phyloP scores from a whole-genome alignment of 2,113 vertebrate species.

The Gavialis gangeticus region DNA sequence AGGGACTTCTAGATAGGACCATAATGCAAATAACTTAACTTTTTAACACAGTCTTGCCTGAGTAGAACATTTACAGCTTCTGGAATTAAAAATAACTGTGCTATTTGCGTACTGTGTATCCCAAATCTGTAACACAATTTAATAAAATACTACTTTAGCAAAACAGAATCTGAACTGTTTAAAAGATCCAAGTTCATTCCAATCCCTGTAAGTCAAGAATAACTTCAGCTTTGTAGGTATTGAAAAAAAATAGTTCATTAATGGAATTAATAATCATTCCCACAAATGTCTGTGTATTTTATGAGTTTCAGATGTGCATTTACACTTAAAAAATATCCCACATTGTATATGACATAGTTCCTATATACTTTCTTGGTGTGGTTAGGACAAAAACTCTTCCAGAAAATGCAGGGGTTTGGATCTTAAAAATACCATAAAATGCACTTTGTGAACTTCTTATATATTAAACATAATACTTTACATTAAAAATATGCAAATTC shows the following conservation, averaged over 20 bases:
- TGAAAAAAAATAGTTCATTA: background rate
- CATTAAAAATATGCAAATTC: background rate
- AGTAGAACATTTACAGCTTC: background rate
- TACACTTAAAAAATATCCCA: slow-evolving; percentile 47
- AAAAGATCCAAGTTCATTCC: background rate
- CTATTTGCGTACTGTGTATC: background rate
- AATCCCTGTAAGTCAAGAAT: background rate
- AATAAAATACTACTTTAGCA: background rate
- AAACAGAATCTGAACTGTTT: background rate
- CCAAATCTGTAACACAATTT: background rate
- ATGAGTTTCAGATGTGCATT: slow-evolving; percentile 61
- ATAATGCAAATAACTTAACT: background rate
- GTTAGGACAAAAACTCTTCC: slow-evolving; percentile 48
- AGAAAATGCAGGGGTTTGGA: background rate
- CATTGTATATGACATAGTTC: background rate
- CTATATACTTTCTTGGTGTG: slow-evolving; percentile 20
- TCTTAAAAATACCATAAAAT: slow-evolving; percentile 46
- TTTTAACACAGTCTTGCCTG: background rate
- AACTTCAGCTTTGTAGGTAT: slow-evolving; percentile 27
- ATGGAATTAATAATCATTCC: slow-evolving; percentile 58
- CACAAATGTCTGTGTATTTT: slow-evolving; percentile 59
- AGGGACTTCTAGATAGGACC: background rate
- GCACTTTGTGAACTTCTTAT: background rate
- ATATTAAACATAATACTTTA: background rate
- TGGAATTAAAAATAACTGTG: background rate